Conservation (phyloP, 2,888 invertebrate genomes). For the Agrochola lota region DNA sequence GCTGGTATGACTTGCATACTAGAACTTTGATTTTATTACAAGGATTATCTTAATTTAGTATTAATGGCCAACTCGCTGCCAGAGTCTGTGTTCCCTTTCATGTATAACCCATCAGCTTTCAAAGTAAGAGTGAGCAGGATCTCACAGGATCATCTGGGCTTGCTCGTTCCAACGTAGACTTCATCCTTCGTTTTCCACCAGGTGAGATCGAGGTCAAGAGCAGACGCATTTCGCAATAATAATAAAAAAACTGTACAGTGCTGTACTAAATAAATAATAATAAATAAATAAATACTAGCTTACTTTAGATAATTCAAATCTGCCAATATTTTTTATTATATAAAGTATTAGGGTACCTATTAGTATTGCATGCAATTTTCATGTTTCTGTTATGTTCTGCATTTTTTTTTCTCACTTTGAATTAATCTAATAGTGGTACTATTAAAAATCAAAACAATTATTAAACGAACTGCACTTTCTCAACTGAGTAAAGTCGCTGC, state of each 20-base stretch:
- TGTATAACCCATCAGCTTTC: no score
- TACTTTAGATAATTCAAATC: background rate
- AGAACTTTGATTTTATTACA: background rate
- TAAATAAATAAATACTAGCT: no score
- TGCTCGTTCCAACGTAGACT: no score
- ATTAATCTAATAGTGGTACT: background rate
- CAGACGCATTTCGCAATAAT: no score
- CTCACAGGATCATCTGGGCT: no score
- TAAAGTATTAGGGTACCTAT: background rate
- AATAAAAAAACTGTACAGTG: no score
- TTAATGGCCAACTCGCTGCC: background rate
- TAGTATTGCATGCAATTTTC: background rate
- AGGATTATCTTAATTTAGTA: background rate
- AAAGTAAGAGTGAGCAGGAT: no score
- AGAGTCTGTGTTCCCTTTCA: no score
- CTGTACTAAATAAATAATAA: no score
- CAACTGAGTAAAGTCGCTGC: slow-evolving; percentile 43
- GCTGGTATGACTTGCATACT: background rate
- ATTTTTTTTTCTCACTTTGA: background rate
- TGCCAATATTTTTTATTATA: background rate
- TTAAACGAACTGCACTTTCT: slow-evolving; percentile 61
- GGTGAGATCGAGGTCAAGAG: no score
- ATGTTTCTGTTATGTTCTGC: background rate
- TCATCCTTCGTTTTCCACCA: no score
- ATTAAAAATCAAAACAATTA: slow-evolving; percentile 16